Conservation (phyloP, 2,888 invertebrate species). For the Ochropleura plecta region DNA sequence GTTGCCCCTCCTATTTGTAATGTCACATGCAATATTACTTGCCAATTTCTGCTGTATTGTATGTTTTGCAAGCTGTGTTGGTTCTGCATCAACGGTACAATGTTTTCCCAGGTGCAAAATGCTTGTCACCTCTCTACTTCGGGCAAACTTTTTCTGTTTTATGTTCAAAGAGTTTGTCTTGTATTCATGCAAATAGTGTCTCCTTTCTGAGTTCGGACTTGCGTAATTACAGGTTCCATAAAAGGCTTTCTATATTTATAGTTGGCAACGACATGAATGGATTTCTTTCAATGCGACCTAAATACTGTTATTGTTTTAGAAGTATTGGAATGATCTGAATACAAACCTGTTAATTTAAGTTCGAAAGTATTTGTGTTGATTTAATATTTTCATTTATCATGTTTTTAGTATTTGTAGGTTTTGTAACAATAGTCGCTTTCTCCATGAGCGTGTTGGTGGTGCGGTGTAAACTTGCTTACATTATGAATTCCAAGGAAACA, state of each 20-base stretch:
- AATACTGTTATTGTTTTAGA: slow-evolving; percentile 48
- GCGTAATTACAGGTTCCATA: slow-evolving; percentile 40
- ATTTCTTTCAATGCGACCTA: slow-evolving; percentile 50
- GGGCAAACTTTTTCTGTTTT: slow-evolving; percentile 43
- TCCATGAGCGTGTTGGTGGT: not conserved
- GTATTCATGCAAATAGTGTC: slow-evolving; percentile 58
- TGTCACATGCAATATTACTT: slow-evolving; percentile 44
- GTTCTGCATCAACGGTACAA: slow-evolving; percentile 31
- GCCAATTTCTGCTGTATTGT: slow-evolving; percentile 45
- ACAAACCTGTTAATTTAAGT: slow-evolving; percentile 29
- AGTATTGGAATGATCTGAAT: slow-evolving; percentile 31
- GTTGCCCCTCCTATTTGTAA: slow-evolving; percentile 36
- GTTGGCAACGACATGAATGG: slow-evolving; percentile 28
- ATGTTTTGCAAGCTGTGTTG: slow-evolving; percentile 56
- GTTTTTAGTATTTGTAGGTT: slow-evolving; percentile 11
- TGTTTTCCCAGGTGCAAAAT: slow-evolving; percentile 62
- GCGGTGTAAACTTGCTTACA: slow-evolving; percentile 5
- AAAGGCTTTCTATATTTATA: slow-evolving; percentile 47
- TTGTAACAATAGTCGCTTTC: slow-evolving; percentile 33
- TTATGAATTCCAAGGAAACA: slow-evolving; percentile 45
- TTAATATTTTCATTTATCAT: slow-evolving; percentile 3
- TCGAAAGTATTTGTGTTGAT: slow-evolving; percentile 1
- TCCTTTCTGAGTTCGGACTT: slow-evolving; percentile 33
- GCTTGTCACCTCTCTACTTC: slow-evolving; percentile 43
- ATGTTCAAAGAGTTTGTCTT: slow-evolving; percentile 41